A percentile compares a stretch with the other conserved stretches of the same genome.
These are phyloP conservation scores for Mechanitis mazaeus DNA, from an alignment of 2,888 invertebrate species.

Conservation along the genomic window DNA sequence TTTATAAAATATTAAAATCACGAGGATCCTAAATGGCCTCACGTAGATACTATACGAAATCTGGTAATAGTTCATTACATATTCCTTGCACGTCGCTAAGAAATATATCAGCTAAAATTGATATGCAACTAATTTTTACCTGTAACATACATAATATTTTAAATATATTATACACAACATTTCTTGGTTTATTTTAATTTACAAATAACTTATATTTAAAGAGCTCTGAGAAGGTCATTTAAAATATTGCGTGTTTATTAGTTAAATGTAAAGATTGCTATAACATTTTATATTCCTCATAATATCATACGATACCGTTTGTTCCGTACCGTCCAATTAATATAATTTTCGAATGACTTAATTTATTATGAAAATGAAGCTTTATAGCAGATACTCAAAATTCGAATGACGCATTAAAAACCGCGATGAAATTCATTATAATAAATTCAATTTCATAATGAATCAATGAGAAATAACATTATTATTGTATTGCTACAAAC, in stretches of 20 bases:
- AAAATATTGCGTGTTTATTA: neutral
- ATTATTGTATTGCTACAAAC: conserved; percentile 13
- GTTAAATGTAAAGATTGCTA: neutral
- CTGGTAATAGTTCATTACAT: conserved; percentile 30
- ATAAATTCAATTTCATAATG: conserved; percentile 14
- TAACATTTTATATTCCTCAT: neutral
- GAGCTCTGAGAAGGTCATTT: too few relatives aligned
- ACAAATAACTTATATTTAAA: too few relatives aligned
- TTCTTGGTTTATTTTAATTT: too few relatives aligned
- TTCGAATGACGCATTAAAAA: conserved; percentile 12
- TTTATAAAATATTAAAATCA: conserved; percentile 3
- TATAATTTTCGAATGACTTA: conserved; percentile 5
- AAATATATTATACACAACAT: too few relatives aligned
- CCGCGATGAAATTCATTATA: conserved; percentile 15
- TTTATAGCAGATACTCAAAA: conserved; percentile 11
- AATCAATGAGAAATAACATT: conserved; percentile 10
- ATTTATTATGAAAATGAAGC: conserved; percentile 11
- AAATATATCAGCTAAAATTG: conserved; percentile 23
- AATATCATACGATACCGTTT: neutral
- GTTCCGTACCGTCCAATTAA: conserved; percentile 2
- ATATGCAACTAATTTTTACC: conserved; percentile 9
- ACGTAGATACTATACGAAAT: conserved; percentile 27
- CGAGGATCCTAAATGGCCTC: conserved; percentile 24
- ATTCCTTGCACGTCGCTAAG: conserved; percentile 28
- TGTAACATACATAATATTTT: too few relatives aligned